A percentile compares a stretch with the other conserved stretches of the same genome.
Evolutionary conservation across 2,888 invertebrate genomes (phyloP).

Genomic region (Periphyllus acericola): DNA sequence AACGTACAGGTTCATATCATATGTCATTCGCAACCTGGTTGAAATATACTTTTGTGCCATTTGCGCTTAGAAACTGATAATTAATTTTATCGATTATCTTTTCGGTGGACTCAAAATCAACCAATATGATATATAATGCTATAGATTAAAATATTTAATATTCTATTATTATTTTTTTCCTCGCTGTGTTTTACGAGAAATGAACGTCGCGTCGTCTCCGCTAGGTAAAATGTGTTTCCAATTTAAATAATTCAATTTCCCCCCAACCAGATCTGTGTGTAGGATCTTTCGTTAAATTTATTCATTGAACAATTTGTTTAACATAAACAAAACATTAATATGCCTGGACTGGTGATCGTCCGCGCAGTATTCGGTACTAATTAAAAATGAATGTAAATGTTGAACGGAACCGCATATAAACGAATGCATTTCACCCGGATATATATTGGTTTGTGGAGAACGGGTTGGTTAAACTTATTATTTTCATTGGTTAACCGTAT

Average conservation of each 20-base stretch:
- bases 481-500: neutral
- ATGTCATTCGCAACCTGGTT: too few relatives aligned
- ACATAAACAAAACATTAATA: constrained; percentile 52
- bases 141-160: neutral
- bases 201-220: neutral
- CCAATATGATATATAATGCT: neutral
- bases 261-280: neutral
- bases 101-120: neutral
- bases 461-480: neutral
- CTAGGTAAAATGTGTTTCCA: constrained; percentile 29
- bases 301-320: constrained; percentile 45
- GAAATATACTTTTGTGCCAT: too few relatives aligned
- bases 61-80: too few relatives aligned
- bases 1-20: too few relatives aligned
- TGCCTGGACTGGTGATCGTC: neutral
- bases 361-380: constrained; percentile 5
- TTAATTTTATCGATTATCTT: neutral
- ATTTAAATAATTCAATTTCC: constrained; percentile 36
- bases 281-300: constrained; percentile 27
- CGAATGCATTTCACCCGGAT: neutral
- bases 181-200: neutral
- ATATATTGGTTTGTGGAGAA: neutral
- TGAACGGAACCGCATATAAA: neutral
- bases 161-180: neutral
- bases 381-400: constrained; percentile 31